Conservation (phyloP, 2,797 vertebrate genomes). For the Propithecus perrieri region DNA sequence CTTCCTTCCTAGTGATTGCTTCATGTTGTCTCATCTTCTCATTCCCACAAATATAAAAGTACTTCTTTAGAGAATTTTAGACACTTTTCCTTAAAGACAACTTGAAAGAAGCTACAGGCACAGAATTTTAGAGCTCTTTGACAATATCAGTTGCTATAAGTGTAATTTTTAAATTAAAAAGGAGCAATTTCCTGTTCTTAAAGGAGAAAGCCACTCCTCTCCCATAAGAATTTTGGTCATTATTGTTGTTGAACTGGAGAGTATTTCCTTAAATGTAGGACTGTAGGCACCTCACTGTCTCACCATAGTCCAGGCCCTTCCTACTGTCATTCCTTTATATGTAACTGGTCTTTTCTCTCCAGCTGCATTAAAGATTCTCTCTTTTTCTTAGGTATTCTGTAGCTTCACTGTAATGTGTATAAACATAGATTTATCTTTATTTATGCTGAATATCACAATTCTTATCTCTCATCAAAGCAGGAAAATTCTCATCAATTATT, state of each 20-base stretch:
- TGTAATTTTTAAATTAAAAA: slow-evolving; percentile 2
- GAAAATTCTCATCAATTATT: neutral
- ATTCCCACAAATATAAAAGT: neutral
- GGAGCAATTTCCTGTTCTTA: neutral
- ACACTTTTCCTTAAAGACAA: neutral
- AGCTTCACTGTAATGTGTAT: neutral
- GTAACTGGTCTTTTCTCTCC: neutral
- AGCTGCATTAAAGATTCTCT: neutral
- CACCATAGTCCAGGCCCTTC: neutral
- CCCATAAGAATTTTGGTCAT: neutral
- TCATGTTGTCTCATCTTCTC: neutral
- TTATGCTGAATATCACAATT: neutral
- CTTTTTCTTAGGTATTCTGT: neutral
- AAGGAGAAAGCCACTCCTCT: neutral
- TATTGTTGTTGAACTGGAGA: neutral
- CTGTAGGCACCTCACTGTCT: neutral
- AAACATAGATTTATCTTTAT: neutral
- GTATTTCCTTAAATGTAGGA: neutral
- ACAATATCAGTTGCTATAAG: neutral
- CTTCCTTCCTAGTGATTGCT: neutral
- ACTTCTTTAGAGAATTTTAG: neutral
- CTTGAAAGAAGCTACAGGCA: neutral
- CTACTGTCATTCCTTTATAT: neutral
- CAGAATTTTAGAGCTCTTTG: neutral
- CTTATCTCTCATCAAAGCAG: neutral